These are phyloP conservation scores for Popillia japonica DNA, from an alignment of 1,140 invertebrate species.

Conservation along the genomic window DNA sequence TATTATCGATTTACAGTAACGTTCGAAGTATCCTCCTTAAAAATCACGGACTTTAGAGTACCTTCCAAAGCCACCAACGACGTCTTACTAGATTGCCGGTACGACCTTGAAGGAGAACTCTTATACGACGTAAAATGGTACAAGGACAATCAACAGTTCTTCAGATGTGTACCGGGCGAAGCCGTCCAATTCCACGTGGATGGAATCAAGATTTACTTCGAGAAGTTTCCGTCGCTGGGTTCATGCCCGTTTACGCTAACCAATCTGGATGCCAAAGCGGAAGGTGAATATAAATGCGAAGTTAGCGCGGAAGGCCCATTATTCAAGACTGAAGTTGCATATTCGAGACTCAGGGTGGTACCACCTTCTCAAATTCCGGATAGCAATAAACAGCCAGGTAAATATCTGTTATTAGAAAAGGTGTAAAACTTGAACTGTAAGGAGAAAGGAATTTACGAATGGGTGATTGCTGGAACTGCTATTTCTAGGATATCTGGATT, in stretches of 20 bases:
- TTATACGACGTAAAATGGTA: slow-evolving; percentile 75
- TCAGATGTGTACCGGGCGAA: slow-evolving; percentile 59
- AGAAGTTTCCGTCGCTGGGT: slow-evolving; percentile 42
- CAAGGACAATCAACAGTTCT: slow-evolving; percentile 71
- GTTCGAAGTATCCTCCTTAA: neutral
- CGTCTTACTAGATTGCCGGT: slow-evolving; percentile 48
- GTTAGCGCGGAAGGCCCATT: slow-evolving; percentile 66
- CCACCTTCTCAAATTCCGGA: neutral
- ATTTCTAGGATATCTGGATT: too few relatives aligned
- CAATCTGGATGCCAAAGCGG: slow-evolving; percentile 47
- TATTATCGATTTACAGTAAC: neutral
- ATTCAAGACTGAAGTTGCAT: slow-evolving; percentile 61
- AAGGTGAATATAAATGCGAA: slow-evolving; percentile 69
- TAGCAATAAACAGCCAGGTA: neutral
- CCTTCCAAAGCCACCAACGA: slow-evolving; percentile 19
- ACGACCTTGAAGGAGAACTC: slow-evolving; percentile 51
- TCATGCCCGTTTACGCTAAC: slow-evolving; percentile 52
- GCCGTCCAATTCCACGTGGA: slow-evolving; percentile 49
- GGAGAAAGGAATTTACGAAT: too few relatives aligned
- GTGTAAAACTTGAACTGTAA: too few relatives aligned
- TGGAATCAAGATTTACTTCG: slow-evolving; percentile 47
- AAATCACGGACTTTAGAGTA: slow-evolving; percentile 30
- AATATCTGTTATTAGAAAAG: neutral
- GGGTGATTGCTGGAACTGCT: too few relatives aligned
- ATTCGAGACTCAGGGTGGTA: slow-evolving; percentile 30